These are phyloP conservation scores for Watsonalla cultraria DNA, from an alignment of 2,888 invertebrate species.

Conservation along the genomic window DNA sequence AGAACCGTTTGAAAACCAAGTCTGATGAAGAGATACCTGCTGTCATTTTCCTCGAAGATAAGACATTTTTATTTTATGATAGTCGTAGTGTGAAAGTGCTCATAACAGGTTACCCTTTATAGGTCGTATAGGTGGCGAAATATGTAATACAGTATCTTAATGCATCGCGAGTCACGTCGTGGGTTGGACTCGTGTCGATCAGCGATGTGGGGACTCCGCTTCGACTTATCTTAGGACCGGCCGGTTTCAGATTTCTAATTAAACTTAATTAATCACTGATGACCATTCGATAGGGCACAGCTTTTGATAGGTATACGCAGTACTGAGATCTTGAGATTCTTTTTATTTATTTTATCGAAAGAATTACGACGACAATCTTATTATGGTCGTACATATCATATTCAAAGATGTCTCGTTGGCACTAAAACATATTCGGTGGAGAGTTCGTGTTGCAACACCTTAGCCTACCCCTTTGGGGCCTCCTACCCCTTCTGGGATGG, in stretches of 20 bases:
- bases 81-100: constrained; percentile 11
- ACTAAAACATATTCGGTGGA: no score
- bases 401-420: no score
- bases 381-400: no score
- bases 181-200: constrained; percentile 30
- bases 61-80: constrained; percentile 13
- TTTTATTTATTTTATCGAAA: not conserved
- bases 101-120: constrained; percentile 16
- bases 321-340: not conserved
- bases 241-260: constrained; percentile 34
- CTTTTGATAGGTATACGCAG: constrained; percentile 10
- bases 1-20: no score
- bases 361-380: no score
- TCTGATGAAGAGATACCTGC: no score
- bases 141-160: constrained; percentile 60
- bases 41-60: no score
- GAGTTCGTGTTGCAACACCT: no score
- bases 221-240: constrained; percentile 29
- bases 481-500: no score
- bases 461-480: no score
- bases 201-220: constrained; percentile 15
- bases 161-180: constrained; percentile 57
- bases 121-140: constrained; percentile 53
- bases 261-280: constrained; percentile 44
- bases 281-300: constrained; percentile 30